These are phyloP conservation scores for Solenodon paradoxus DNA, from an alignment of 2,113 vertebrate species.

Conservation along the genomic window DNA sequence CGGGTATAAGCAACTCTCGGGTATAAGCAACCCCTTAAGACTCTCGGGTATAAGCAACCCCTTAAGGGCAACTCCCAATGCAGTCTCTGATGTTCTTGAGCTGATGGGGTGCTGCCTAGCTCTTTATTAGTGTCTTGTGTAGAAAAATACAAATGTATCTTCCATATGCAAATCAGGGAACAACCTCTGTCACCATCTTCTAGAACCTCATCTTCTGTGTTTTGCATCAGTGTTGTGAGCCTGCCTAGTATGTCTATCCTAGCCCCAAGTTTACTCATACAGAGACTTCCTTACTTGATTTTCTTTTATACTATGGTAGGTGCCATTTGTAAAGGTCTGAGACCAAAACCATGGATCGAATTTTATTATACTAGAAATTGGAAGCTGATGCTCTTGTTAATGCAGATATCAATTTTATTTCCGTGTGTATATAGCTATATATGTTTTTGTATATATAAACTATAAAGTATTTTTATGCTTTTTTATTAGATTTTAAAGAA, in stretches of 20 bases:
- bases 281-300: neutral
- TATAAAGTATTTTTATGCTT: no score
- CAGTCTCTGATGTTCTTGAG: no score
- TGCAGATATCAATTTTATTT: neutral
- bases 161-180: no score
- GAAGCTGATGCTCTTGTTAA: neutral
- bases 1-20: no score
- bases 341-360: neutral
- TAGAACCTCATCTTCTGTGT: constrained; percentile 5
- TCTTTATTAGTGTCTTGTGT: no score
- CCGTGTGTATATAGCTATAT: neutral
- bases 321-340: neutral
- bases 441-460: neutral
- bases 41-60: no score
- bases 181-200: no score
- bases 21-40: no score
- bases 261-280: neutral
- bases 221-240: neutral
- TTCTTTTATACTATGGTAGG: neutral
- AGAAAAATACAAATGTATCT: no score
- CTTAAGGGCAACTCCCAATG: no score
- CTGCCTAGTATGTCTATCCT: neutral
- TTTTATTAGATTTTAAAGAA: neutral
- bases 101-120: no score
- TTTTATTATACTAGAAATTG: neutral